A percentile compares a stretch with the other conserved stretches of the same genome.
Conservation (phyloP, 2,113 vertebrate genomes). For the Phasianus colchicus region DNA sequence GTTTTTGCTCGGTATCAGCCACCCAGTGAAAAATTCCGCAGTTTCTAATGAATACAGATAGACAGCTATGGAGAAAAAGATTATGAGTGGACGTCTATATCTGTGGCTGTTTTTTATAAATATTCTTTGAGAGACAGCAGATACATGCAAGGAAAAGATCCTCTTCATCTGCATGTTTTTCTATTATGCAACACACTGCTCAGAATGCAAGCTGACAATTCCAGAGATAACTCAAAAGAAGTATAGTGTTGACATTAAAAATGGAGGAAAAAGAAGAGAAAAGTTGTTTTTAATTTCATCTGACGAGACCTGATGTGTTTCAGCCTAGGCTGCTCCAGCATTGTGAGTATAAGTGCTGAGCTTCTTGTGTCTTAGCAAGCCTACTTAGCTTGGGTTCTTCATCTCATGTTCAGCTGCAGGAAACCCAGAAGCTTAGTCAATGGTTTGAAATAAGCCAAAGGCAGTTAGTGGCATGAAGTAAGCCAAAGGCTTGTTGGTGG, state of each 20-base stretch:
- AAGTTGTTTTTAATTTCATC: neutral
- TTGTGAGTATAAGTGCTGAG: neutral
- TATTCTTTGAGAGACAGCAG: constrained; percentile 56
- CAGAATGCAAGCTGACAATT: neutral
- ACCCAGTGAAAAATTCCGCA: constrained; percentile 57
- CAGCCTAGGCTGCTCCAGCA: neutral
- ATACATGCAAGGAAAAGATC: constrained; percentile 57
- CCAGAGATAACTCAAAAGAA: neutral
- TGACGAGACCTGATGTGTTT: neutral
- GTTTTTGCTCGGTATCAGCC: constrained; percentile 59
- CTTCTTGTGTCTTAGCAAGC: neutral
- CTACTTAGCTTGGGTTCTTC: neutral
- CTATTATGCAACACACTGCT: constrained; percentile 18
- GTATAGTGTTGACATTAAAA: neutral
- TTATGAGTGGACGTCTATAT: constrained; percentile 54
- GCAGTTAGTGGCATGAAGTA: neutral
- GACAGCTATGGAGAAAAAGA: constrained; percentile 62
- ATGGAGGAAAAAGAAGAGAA: neutral
- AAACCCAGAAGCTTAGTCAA: neutral
- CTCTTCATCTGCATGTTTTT: constrained; percentile 63
- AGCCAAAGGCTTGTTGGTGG: neutral
- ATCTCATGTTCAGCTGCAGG: too few species aligned
- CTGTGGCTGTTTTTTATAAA: constrained; percentile 18
- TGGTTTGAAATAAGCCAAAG: neutral
- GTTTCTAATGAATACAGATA: constrained; percentile 59